Evolutionary conservation across 2,888 invertebrate genomes (phyloP).

Genomic region (Pachymerium ferrugineum): DNA sequence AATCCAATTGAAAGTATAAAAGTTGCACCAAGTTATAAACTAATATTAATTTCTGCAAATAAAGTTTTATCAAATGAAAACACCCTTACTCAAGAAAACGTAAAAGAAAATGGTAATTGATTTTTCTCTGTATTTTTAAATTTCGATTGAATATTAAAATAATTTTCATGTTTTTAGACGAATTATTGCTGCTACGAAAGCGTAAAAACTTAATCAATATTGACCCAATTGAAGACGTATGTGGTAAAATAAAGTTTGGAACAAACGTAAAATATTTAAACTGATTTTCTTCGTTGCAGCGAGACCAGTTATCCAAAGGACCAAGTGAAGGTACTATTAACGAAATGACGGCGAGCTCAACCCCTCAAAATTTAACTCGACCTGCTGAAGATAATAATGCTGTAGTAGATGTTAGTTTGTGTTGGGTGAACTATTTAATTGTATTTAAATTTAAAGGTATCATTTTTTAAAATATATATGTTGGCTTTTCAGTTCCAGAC

Average conservation of each 20-base stretch:
- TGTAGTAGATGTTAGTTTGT: constrained; percentile 43
- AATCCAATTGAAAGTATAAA: constrained; percentile 46
- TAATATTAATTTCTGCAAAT: constrained; percentile 46
- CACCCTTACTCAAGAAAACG: constrained; percentile 44
- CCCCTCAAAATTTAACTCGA: constrained; percentile 40
- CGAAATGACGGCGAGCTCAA: constrained; percentile 40
- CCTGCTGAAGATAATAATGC: constrained; percentile 39
- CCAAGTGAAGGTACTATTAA: constrained; percentile 40
- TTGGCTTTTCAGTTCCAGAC: constrained; percentile 64
- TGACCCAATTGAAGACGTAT: neutral
- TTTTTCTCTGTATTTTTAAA: neutral
- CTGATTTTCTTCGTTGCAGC: constrained; percentile 22
- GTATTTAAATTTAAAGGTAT: neutral
- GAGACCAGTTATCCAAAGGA: constrained; percentile 33
- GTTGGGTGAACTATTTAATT: neutral
- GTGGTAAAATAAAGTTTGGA: neutral
- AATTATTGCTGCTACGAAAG: constrained; percentile 44
- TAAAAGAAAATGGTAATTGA: constrained; percentile 47
- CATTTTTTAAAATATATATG: no score
- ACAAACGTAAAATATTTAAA: neutral
- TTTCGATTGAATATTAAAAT: neutral
- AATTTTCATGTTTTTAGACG: constrained; percentile 42
- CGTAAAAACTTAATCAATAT: constrained; percentile 40
- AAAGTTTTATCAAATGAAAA: constrained; percentile 46
- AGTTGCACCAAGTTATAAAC: constrained; percentile 46